A percentile compares a stretch with the other conserved stretches of the same genome.
phyloP scores from a whole-genome alignment of 2,113 vertebrate species.

The Grammomys dolichurus region DNA sequence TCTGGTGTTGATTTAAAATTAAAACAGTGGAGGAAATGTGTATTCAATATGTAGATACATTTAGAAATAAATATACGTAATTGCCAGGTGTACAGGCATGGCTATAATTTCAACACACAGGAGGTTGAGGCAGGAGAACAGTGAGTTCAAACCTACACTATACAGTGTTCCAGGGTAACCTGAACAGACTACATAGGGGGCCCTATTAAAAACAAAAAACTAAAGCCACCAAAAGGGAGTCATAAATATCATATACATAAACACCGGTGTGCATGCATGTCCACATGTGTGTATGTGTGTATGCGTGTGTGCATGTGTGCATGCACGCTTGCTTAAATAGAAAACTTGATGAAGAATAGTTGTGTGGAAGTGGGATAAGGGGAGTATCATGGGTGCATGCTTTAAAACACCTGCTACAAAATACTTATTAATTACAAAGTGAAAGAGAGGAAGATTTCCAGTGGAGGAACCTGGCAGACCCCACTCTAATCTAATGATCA shows the following conservation, averaged over 20 bases:
- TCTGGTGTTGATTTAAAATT: conserved; percentile 29
- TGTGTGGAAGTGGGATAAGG: not conserved
- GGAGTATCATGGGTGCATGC: not conserved
- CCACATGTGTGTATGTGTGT: not conserved
- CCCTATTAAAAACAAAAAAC: not conserved
- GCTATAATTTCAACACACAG: not conserved
- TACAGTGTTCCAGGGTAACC: not conserved
- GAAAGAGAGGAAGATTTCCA: conserved; percentile 24
- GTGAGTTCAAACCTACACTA: not conserved
- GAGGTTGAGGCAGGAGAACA: not conserved
- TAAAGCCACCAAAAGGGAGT: not conserved
- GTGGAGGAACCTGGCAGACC: conserved; percentile 9
- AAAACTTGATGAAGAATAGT: conserved; percentile 14
- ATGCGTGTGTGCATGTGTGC: not conserved
- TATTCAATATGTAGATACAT: conserved; percentile 3
- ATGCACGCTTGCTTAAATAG: not conserved
- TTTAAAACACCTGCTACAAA: conserved; percentile 55
- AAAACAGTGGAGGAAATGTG: conserved; percentile 13
- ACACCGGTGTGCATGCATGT: accelerated
- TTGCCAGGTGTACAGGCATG: not conserved
- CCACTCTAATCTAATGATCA: not conserved
- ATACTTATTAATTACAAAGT: conserved; percentile 52
- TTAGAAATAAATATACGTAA: conserved; percentile 27
- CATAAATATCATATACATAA: not conserved
- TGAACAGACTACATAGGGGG: not conserved